Base-by-base conservation (phyloP, 2,888 invertebrate genomes). In the Ochropleura plecta region DNA sequence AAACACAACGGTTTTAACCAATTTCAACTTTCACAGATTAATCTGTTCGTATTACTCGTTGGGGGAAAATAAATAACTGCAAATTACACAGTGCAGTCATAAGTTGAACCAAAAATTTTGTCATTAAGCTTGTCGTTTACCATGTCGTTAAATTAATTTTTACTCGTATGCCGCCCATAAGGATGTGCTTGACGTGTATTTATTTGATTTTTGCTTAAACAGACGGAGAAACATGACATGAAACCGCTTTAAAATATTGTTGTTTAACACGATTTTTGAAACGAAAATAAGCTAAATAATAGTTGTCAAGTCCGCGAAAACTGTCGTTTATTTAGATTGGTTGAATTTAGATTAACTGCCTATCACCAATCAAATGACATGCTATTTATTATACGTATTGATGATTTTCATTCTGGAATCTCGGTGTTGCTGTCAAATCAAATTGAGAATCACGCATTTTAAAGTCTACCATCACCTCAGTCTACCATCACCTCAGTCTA, bases 41-140 rank as follows among this genome's bases (percentile, higher is more conserved):
- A 64, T 82, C 60, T 51, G 18, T 71, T 65, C 46, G 68, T 81
- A 74, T 70, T 70, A 59, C n/a, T 51, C 63, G 51, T 62, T 64
- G 30, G 64, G 70, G n/a, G 49, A 69, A 73, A 79, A 76, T 70
- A 3, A 62, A 70, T 82, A 60, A 76, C 63, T 66, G 76, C 66
- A 64, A 72, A 82, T 82, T 76, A 69, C 60, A 63, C 60, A 59
- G 30, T 72, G 66, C 69, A 79, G 59, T 69, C 66, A 67, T 66
- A 83, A 75, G 40, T 76, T 70, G 55, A 10, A n/a, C 40, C 60
- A 70, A 72, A 72, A 59, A 66, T 74, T 78, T 77, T 65, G 63
- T 59, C 62, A 69, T 63, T 53, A 55, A 48, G 9, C 68, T 71
- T 71, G 51, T 60, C 48, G 18, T 68, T 68, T 46, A 3, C 8